These are phyloP conservation scores for Phymorhynchus buccinoides DNA, from an alignment of 1,140 invertebrate species.

Conservation along the genomic window DNA sequence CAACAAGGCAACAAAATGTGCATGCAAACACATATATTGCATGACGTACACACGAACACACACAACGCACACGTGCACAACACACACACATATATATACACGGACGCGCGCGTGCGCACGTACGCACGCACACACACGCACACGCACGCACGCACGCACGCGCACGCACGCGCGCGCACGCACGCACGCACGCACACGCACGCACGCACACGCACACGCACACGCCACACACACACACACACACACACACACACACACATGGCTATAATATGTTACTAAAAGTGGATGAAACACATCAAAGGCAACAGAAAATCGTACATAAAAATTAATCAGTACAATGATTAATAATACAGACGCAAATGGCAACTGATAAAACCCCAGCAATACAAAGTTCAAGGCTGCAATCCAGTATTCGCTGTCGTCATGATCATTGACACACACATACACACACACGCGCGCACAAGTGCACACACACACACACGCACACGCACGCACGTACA, in stretches of 20 bases:
- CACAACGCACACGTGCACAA: too few relatives aligned
- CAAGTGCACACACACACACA: conserved; percentile 8
- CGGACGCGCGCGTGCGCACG: too few relatives aligned
- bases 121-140: not conserved
- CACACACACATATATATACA: not conserved
- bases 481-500: not conserved
- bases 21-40: not conserved
- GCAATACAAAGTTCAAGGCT: too few relatives aligned
- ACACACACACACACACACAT: conserved; percentile 20
- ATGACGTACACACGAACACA: too few relatives aligned
- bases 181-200: conserved; percentile 10
- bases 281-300: too few relatives aligned
- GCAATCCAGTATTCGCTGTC: too few relatives aligned
- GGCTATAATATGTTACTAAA: too few relatives aligned
- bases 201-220: not conserved
- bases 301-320: too few relatives aligned
- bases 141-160: not conserved
- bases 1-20: not conserved
- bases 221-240: conserved; percentile 10
- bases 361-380: too few relatives aligned
- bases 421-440: not conserved
- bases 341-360: too few relatives aligned
- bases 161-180: conserved; percentile 1
- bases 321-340: too few relatives aligned
- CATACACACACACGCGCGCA: conserved; percentile 4